A percentile compares a stretch with the other conserved stretches of the same genome.
phyloP scores from a whole-genome alignment of 2,113 vertebrate genomes.

The Sclerurus mexicanus region DNA sequence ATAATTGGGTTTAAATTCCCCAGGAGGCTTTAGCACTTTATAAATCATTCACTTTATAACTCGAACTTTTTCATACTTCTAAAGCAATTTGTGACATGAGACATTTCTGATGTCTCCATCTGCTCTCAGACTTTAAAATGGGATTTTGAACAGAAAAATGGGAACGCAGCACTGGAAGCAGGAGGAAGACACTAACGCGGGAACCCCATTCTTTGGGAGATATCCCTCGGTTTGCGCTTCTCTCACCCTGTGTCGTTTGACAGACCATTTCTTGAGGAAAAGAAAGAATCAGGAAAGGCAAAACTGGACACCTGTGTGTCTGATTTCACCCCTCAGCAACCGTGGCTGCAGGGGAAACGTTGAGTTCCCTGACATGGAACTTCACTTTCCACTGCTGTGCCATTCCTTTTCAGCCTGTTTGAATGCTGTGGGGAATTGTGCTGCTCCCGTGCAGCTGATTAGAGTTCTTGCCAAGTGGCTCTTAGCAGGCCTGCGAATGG shows the following conservation, averaged over 20 bases:
- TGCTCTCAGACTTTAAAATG: neutral
- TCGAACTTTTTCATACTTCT: neutral
- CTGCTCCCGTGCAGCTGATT: constrained; percentile 18
- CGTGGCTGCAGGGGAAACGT: neutral
- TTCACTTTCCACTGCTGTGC: neutral
- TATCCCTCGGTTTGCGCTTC: neutral
- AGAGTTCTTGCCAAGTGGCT: constrained; percentile 23
- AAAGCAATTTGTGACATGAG: neutral
- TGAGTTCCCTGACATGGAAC: neutral
- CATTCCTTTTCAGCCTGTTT: constrained; percentile 6
- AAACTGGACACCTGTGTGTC: neutral
- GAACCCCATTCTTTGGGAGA: neutral
- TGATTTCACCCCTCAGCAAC: neutral
- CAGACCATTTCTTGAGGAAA: neutral
- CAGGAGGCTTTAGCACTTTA: neutral
- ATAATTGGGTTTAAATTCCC: neutral
- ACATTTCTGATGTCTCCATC: neutral
- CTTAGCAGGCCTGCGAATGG: constrained; percentile 5
- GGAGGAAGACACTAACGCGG: neutral
- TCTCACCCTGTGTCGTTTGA: neutral
- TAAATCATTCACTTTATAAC: neutral
- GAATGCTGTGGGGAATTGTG: neutral
- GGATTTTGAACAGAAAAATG: neutral
- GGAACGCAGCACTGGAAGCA: neutral
- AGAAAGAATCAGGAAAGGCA: neutral